Conservation (phyloP, 2,797 vertebrate species). For the Lagorchestes hirsutus region DNA sequence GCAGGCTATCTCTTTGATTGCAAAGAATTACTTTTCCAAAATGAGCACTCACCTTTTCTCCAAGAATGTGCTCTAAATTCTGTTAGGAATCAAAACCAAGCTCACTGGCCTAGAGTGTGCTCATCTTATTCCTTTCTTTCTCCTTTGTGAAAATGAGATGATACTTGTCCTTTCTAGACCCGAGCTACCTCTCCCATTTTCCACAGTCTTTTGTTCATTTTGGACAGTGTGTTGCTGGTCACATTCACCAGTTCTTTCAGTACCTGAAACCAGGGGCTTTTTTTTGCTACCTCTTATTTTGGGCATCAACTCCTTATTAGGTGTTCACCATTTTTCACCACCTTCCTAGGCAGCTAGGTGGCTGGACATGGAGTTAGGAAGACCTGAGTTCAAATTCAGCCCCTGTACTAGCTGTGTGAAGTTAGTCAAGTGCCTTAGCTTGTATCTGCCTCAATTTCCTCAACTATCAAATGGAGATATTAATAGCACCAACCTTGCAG, state of each 20-base stretch:
- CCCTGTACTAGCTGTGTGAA: neutral
- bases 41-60: neutral
- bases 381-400: neutral
- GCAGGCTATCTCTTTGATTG: neutral
- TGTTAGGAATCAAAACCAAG: neutral
- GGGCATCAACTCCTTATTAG: neutral
- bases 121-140: neutral
- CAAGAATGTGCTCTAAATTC: neutral
- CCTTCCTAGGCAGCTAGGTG: neutral
- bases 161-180: neutral
- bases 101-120: neutral
- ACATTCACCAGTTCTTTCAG: neutral
- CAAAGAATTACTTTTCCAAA: neutral
- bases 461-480: neutral
- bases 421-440: neutral
- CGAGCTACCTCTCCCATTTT: neutral
- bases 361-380: neutral
- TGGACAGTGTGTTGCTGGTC: neutral
- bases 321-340: neutral
- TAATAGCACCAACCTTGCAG: neutral
- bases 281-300: neutral
- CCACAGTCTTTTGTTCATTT: neutral
- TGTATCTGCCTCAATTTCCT: neutral
- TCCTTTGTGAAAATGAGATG: neutral
- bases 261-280: neutral